A percentile compares a stretch with the other conserved stretches of the same genome.
Conservation (phyloP, 2,888 invertebrate genomes). For the Tipula lateralis region DNA sequence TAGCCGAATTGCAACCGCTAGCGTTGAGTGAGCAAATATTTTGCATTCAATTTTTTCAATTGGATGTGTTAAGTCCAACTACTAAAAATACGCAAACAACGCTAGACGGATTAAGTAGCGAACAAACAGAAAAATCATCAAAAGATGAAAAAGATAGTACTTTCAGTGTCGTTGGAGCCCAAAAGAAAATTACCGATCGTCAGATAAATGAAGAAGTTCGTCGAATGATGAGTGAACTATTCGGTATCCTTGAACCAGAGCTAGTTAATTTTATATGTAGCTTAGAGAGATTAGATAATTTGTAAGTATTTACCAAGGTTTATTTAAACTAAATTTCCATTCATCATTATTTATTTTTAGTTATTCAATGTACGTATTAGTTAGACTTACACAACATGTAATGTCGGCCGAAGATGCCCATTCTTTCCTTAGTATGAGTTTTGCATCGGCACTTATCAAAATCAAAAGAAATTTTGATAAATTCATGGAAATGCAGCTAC, state of each 20-base stretch:
- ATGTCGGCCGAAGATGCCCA: slow-evolving; percentile 83
- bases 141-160: slow-evolving; percentile 4
- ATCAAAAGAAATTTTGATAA: slow-evolving; percentile 88
- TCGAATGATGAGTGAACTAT: slow-evolving; percentile 83
- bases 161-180: slow-evolving; percentile 37
- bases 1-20: slow-evolving; percentile 83
- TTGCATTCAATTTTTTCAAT: slow-evolving; percentile 85
- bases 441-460: slow-evolving; percentile 79
- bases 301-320: slow-evolving; percentile 58
- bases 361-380: slow-evolving; percentile 90
- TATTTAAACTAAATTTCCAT: neutral
- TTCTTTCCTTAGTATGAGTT: slow-evolving; percentile 81
- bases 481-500: slow-evolving; percentile 78
- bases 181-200: slow-evolving; percentile 59
- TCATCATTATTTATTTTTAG: slow-evolving; percentile 50
- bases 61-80: slow-evolving; percentile 59
- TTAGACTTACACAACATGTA: slow-evolving; percentile 86
- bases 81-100: slow-evolving; percentile 56
- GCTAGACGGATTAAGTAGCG: slow-evolving; percentile 50
- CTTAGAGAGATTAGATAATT: slow-evolving; percentile 82
- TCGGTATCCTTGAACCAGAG: slow-evolving; percentile 82
- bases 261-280: slow-evolving; percentile 78
- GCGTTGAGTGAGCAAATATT: slow-evolving; percentile 94
- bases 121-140: slow-evolving; percentile 39
- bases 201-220: slow-evolving; percentile 74